Conservation (phyloP, 2,113 vertebrate genomes). For the Reinhardtius hippoglossoides region DNA sequence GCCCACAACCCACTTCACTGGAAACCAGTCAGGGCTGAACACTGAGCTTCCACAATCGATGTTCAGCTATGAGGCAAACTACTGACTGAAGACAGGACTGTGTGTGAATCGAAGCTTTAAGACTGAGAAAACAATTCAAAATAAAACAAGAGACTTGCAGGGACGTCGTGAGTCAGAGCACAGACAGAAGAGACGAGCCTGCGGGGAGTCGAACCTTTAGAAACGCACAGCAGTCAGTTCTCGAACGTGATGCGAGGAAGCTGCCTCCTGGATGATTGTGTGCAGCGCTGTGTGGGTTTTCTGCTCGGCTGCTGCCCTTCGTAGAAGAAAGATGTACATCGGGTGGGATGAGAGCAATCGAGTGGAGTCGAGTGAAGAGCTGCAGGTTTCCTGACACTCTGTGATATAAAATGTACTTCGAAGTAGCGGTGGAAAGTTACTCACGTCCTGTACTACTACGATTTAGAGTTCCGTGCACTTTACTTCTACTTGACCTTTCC, state of each 20-base stretch:
- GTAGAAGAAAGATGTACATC: conserved; percentile 30
- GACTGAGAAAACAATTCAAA: conserved; percentile 12
- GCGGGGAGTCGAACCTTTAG: conserved; percentile 37
- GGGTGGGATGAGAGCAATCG: conserved; percentile 49
- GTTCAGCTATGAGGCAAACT: neutral
- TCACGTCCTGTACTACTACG: no score
- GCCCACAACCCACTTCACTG: conserved; percentile 16
- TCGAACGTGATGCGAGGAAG: neutral
- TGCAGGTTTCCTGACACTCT: neutral
- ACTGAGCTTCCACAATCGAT: conserved; percentile 18
- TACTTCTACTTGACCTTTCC: no score
- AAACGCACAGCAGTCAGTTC: conserved; percentile 32
- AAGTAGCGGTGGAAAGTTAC: no score
- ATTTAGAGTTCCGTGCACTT: no score
- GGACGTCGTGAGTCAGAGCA: conserved; percentile 46
- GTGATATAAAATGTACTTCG: no score
- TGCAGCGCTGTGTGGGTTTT: conserved; percentile 42
- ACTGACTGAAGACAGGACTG: neutral
- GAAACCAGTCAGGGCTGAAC: neutral
- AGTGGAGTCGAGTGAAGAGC: conserved; percentile 10
- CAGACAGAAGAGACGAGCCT: conserved; percentile 21
- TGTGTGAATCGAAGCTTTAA: conserved; percentile 2
- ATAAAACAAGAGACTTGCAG: conserved; percentile 1
- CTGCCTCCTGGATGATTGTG: no score
- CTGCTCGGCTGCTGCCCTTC: conserved; percentile 31